A percentile compares a stretch with the other conserved stretches of the same genome.
Evolutionary conservation across 2,113 vertebrate species (phyloP).

Genomic region (Nyctereutes procyonoides): DNA sequence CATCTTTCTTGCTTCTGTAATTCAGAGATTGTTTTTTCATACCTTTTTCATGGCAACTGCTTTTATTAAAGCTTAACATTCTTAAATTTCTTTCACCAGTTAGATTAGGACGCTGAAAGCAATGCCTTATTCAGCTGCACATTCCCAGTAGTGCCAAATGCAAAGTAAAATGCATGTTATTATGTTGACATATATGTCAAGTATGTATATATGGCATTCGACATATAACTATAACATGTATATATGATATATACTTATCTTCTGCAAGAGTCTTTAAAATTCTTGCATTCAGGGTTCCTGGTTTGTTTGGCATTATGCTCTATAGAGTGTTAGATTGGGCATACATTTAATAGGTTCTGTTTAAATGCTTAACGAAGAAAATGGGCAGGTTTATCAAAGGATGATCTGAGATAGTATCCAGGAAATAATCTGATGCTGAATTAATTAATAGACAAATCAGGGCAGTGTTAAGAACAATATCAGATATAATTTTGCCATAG

Average conservation of each 20-base stretch:
- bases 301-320: not conserved
- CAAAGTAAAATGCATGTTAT: not conserved
- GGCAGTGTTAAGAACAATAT: not conserved
- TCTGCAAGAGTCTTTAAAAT: not conserved
- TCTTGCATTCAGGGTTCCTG: not conserved
- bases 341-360: not conserved
- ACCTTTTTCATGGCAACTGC: not conserved
- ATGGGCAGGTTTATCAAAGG: not conserved
- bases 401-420: not conserved
- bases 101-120: not conserved
- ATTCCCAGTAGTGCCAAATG: slow-evolving; percentile 6
- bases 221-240: not conserved
- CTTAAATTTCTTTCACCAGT: not conserved
- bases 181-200: not conserved
- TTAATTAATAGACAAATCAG: not conserved
- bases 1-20: not conserved
- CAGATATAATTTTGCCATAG: not conserved
- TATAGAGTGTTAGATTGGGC: not conserved
- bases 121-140: not conserved
- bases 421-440: not conserved
- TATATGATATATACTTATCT: not conserved
- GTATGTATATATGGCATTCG: not conserved
- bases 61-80: not conserved
- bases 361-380: slow-evolving; percentile 47
- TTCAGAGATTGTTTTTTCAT: not conserved